phyloP scores from a whole-genome alignment of 2,888 invertebrate species.

The Polyploca ridens region DNA sequence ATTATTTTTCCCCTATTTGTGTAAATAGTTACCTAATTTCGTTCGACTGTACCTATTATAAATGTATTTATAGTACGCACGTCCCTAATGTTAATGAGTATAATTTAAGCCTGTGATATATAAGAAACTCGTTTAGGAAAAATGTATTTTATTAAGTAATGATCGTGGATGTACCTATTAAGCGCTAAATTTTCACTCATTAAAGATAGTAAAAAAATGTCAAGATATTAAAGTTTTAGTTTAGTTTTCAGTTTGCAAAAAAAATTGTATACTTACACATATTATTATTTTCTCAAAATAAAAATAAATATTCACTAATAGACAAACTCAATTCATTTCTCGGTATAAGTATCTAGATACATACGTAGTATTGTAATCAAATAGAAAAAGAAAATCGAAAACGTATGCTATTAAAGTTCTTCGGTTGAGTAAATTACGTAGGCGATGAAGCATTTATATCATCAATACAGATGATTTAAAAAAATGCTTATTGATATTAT shows the following conservation, averaged over 20 bases:
- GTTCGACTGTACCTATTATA: constrained; percentile 73
- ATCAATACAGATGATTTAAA: background rate
- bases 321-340: background rate
- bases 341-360: background rate
- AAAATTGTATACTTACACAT: background rate
- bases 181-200: constrained; percentile 40
- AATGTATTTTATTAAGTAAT: constrained; percentile 63
- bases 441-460: background rate
- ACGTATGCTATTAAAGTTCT: background rate
- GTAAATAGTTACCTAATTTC: constrained; percentile 83
- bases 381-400: background rate
- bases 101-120: constrained; percentile 84
- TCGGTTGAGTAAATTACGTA: background rate
- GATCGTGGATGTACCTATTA: constrained; percentile 54
- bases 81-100: constrained; percentile 79
- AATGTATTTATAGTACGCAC: constrained; percentile 82
- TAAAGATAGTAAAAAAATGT: constrained; percentile 19
- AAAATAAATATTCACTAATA: background rate
- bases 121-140: constrained; percentile 77
- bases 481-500: too few species aligned
- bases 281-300: background rate
- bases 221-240: constrained; percentile 16
- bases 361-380: background rate
- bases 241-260: background rate
- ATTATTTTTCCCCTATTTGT: constrained; percentile 84